phyloP scores from a whole-genome alignment of 2,888 invertebrate genomes.

The Euproctis similis region DNA sequence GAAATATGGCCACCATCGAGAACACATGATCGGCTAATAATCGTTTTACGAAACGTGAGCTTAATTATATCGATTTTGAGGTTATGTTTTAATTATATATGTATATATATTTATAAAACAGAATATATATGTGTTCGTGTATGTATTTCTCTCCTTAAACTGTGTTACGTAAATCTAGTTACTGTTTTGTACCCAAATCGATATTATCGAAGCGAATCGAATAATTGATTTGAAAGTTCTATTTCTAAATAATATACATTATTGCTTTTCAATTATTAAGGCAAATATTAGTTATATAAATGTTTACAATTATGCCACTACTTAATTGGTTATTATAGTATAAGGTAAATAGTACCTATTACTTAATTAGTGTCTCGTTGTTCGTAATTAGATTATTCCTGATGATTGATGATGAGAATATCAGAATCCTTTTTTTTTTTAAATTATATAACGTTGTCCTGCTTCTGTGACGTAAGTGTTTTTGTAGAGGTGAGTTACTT shows the following conservation, averaged over 20 bases:
- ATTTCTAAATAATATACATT: no score
- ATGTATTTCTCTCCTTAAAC: slow-evolving; percentile 19
- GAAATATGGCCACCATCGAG: slow-evolving; percentile 45
- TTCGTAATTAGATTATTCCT: slow-evolving; percentile 1
- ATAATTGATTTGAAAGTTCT: slow-evolving; percentile 25
- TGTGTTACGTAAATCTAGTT: slow-evolving; percentile 57
- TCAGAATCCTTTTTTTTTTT: no score
- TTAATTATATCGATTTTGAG: no score
- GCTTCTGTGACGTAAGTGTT: slow-evolving; percentile 54
- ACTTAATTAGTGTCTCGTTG: no score
- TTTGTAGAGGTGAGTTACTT: slow-evolving; percentile 13
- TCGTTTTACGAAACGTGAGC: slow-evolving; percentile 32
- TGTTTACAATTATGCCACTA: no score
- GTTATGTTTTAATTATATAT: no score
- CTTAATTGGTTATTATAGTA: no score
- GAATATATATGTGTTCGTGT: slow-evolving; percentile 11
- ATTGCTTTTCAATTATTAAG: no score
- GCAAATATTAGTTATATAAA: no score
- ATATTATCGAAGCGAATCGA: slow-evolving; percentile 43
- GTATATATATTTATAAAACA: no score
- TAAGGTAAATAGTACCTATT: no score
- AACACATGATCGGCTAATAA: slow-evolving; percentile 62
- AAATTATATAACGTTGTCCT: slow-evolving; percentile 57
- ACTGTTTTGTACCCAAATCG: slow-evolving; percentile 42
- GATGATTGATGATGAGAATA: slow-evolving; percentile 8